phyloP scores from a whole-genome alignment of 30 jellyfish, hydroid and myxozoan species.

The Aurelia aurita complex sp. Pacific region DNA sequence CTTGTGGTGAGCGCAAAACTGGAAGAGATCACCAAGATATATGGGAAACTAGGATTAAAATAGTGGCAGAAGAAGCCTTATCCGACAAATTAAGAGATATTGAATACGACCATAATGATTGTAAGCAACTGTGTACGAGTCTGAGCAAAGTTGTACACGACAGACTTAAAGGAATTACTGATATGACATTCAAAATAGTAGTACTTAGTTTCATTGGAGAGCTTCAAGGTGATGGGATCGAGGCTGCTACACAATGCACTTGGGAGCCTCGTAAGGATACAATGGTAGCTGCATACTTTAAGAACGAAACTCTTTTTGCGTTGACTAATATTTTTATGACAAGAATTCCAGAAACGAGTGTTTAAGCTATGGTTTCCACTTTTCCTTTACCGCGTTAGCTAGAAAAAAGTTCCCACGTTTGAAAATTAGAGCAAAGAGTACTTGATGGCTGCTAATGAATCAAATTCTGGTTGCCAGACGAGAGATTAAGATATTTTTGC shows the following conservation, averaged over 20 bases:
- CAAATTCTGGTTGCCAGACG: too few relatives aligned
- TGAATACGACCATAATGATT: slow-evolving; percentile 56
- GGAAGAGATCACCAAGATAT: slow-evolving; percentile 39
- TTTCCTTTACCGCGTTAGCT: neutral
- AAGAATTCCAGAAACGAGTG: slow-evolving; percentile 53
- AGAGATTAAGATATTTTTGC: too few relatives aligned
- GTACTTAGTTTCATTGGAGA: slow-evolving; percentile 81
- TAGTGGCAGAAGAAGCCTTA: slow-evolving; percentile 36
- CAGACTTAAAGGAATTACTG: slow-evolving; percentile 44
- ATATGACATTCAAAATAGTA: slow-evolving; percentile 37
- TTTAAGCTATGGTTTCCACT: neutral
- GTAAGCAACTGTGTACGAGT: slow-evolving; percentile 56
- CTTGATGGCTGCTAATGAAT: too few relatives aligned
- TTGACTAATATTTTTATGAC: slow-evolving; percentile 55
- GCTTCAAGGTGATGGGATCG: slow-evolving; percentile 78
- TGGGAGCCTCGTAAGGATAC: slow-evolving; percentile 82
- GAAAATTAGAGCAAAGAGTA: too few relatives aligned
- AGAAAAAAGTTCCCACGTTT: too few relatives aligned
- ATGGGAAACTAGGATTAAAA: slow-evolving; percentile 41
- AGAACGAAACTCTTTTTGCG: slow-evolving; percentile 81
- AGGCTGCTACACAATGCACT: slow-evolving; percentile 83
- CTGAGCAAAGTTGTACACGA: slow-evolving; percentile 72
- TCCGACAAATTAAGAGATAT: slow-evolving; percentile 27
- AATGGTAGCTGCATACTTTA: slow-evolving; percentile 71
- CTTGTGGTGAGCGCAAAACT: neutral